Percentiles rank a stretch among this genome's conserved stretches.
Evolutionary conservation across 2,797 vertebrate genomes (phyloP).

Genomic region (Mormyrops attenuatus): DNA sequence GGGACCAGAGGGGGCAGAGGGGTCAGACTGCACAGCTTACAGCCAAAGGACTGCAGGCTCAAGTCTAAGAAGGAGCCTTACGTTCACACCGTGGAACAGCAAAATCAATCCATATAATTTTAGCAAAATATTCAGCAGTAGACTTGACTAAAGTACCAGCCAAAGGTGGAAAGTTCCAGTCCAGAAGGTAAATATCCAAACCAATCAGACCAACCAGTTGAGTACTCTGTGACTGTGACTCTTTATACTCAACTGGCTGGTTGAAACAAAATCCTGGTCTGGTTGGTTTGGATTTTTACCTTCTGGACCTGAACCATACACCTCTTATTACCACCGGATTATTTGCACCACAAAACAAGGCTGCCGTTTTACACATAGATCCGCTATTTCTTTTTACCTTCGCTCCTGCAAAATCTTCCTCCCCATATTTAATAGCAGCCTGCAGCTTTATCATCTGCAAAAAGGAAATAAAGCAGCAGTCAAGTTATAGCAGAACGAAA

Average conservation of each 20-base stretch:
- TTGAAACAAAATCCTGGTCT: not conserved
- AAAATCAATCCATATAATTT: not conserved
- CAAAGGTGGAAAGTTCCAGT: not conserved
- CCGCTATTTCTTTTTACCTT: constrained; percentile 55
- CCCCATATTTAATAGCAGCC: constrained; percentile 82
- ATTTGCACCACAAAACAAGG: not conserved
- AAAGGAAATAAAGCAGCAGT: constrained; percentile 13
- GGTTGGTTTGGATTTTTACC: not conserved
- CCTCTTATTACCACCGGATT: not conserved
- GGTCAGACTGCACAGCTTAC: not conserved
- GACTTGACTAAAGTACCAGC: not conserved
- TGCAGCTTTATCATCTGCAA: constrained; percentile 75
- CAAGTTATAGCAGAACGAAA: not conserved
- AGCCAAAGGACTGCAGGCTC: not conserved
- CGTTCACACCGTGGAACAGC: not conserved
- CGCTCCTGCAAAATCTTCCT: constrained; percentile 79
- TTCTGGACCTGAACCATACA: not conserved
- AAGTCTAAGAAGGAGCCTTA: not conserved
- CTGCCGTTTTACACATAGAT: not conserved
- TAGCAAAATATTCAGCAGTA: not conserved
- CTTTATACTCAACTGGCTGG: not conserved
- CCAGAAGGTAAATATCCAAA: not conserved
- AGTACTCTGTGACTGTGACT: not conserved
- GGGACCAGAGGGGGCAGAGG: constrained; percentile 8
- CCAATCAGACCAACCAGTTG: not conserved